Evolutionary conservation across 1,140 invertebrate species (phyloP).

Genomic region (Drosophila albomicans): DNA sequence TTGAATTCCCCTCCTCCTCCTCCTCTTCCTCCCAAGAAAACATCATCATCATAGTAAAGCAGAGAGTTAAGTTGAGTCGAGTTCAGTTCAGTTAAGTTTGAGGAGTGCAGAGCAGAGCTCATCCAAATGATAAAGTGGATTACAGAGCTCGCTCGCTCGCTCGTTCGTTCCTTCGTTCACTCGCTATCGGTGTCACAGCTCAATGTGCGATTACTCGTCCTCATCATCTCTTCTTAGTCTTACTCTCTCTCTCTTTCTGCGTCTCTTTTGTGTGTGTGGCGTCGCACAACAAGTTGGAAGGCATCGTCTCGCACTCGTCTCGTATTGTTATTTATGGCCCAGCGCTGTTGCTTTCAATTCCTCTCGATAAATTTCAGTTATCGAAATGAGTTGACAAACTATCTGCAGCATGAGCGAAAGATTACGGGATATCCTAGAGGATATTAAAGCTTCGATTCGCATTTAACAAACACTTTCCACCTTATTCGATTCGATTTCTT

Average conservation of each 20-base stretch:
- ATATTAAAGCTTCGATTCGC: too few species aligned
- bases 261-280: too few species aligned
- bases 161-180: background rate
- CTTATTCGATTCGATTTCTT: too few species aligned
- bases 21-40: background rate
- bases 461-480: too few species aligned
- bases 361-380: slow-evolving; percentile 39
- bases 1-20: slow-evolving; percentile 2
- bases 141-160: slow-evolving; percentile 8
- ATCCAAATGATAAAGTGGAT: slow-evolving; percentile 44
- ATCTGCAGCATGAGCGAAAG: too few species aligned
- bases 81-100: too few species aligned
- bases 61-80: too few species aligned
- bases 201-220: too few species aligned
- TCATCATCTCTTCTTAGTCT: background rate
- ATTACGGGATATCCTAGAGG: too few species aligned
- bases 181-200: background rate
- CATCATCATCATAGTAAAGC: background rate
- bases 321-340: slow-evolving; percentile 15
- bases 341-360: slow-evolving; percentile 38
- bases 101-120: slow-evolving; percentile 18
- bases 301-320: background rate
- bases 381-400: slow-evolving; percentile 16
- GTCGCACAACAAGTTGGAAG: slow-evolving; percentile 23
- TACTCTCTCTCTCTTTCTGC: too few species aligned